Evolutionary conservation across 2,113 vertebrate genomes (phyloP), one percentile per base, ranked within the genome.

Genomic region (Cinclus mexicanus): DNA sequence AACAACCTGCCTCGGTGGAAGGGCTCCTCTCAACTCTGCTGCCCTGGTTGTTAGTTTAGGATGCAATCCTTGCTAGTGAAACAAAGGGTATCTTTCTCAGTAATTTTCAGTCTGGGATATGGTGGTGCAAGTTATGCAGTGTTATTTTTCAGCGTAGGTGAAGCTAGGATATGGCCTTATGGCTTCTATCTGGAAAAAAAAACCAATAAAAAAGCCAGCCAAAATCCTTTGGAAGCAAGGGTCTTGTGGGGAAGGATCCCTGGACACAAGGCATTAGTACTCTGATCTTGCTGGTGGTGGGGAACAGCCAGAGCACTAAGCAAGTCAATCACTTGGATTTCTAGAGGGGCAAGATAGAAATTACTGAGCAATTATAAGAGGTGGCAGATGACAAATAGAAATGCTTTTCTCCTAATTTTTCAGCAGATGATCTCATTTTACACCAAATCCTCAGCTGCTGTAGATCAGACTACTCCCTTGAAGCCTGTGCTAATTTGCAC

Each of bases 401-500:
- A 91, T 86, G 77, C 75, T 22, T 88, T 90, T 59, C 82, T 95
- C 50, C 63, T 83, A 57, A 65, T 83, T 93, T 90, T 96, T 91
- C 75, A 86, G 90, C 65, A 90, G 85, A 91, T 95, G 78, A 95
- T 94, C 87, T 94, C 85, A 56, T 93, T 95, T 94, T 94, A 93
- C 75, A 95, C 68, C 82, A 83, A 63, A 50, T 76, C 84, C 68
- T 94, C 93, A 86, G 92, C 87, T 93, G 92, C 90, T 83, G 26
- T 70, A 88, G 64, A 83, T 93, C 94, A 86, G 64, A 59, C 52
- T 85, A 13, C 35, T 96, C 82, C 92, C 92, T 59, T 60, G 85
- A 95, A 97, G 82, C 64, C 75, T 85, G 49, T 80, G 83, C 70
- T 95, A 90, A 92, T 96, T 91, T 94, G 94, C 93, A 95, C 92